Evolutionary conservation across 1,140 invertebrate species (phyloP).

Genomic region (Temnothorax longispinosus): DNA sequence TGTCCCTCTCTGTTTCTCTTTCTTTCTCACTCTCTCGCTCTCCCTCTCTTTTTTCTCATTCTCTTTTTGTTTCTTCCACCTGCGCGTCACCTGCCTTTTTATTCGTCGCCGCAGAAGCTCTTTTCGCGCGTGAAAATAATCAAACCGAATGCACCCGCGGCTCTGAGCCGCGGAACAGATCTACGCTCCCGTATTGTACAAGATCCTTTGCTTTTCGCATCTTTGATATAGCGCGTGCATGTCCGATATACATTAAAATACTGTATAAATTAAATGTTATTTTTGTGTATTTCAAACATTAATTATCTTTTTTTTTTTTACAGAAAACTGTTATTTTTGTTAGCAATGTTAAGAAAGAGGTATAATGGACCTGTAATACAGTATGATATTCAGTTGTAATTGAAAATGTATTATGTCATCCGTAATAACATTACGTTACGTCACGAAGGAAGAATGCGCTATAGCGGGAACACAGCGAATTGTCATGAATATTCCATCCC

Average conservation of each 20-base stretch:
- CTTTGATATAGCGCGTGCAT: background rate
- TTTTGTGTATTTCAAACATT: background rate
- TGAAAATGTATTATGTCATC: background rate
- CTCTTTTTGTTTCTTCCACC: conserved; percentile 53
- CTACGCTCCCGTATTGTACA: background rate
- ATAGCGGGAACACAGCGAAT: background rate
- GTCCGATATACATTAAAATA: background rate
- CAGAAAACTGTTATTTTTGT: background rate
- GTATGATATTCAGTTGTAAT: background rate
- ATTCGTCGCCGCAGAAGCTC: conserved; percentile 36
- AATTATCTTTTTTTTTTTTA: background rate
- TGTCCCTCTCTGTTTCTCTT: conserved; percentile 4
- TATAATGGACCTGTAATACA: background rate
- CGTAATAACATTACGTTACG: background rate
- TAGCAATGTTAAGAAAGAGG: background rate
- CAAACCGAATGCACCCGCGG: conserved; percentile 46
- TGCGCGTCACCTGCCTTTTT: conserved; percentile 33
- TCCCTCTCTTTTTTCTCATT: background rate
- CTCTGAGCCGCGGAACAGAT: conserved; percentile 7
- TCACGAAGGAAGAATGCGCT: background rate
- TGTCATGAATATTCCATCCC: conserved; percentile 4
- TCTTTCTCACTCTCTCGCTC: background rate
- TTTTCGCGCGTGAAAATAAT: conserved; percentile 61
- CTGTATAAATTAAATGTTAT: background rate
- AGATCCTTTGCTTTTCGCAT: background rate